These are phyloP conservation scores for Tetraneura akinire DNA, from an alignment of 1,140 invertebrate species.

Conservation along the genomic window DNA sequence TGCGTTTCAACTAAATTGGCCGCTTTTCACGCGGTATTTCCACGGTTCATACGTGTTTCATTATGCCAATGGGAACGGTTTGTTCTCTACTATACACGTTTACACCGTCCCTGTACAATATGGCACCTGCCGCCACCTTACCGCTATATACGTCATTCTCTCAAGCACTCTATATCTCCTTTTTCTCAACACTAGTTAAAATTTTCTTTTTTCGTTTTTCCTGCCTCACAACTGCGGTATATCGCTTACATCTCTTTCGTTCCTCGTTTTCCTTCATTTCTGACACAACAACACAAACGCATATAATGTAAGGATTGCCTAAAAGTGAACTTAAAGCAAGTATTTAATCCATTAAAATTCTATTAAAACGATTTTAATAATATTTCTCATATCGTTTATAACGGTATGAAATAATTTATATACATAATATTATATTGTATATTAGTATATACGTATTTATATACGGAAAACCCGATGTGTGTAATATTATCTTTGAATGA, in stretches of 20 bases:
- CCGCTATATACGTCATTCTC: neutral
- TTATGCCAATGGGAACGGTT: conserved; percentile 49
- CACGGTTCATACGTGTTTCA: conserved; percentile 45
- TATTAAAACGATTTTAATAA: conserved; percentile 28
- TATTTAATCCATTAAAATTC: neutral
- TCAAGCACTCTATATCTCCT: neutral
- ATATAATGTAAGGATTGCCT: neutral
- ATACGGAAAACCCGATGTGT: neutral
- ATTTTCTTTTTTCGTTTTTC: neutral
- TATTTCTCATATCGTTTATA: conserved; percentile 29
- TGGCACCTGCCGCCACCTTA: neutral
- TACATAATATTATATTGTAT: no score
- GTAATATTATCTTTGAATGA: conserved; percentile 32
- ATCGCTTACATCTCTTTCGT: neutral
- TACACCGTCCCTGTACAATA: neutral
- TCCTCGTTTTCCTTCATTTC: neutral
- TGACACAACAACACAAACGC: no score
- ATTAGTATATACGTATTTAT: neutral
- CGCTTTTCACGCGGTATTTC: conserved; percentile 47
- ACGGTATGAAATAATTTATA: neutral
- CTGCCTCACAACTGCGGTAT: neutral
- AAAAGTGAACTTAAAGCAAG: neutral
- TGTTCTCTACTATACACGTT: neutral
- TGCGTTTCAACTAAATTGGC: conserved; percentile 43
- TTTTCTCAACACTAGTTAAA: no score